Evolutionary conservation across 1,140 invertebrate species (phyloP), one percentile per base, ranked within the genome.

Genomic region (Manduca sexta): DNA sequence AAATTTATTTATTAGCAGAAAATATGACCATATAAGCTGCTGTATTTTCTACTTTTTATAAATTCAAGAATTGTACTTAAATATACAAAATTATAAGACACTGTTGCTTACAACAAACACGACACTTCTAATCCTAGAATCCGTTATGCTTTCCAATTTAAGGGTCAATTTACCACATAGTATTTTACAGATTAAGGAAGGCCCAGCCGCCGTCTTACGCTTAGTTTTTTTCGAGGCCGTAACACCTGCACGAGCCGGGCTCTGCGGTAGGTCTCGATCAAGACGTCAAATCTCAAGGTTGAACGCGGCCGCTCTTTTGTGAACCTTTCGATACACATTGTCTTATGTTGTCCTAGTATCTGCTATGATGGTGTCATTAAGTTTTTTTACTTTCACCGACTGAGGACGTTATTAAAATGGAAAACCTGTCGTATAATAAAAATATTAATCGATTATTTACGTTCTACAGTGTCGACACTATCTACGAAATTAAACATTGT

Each of bases 281-380:
- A 82, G 76, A 84, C 77, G 75, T 84, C 78, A 84, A 84, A 81
- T 73, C 77, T 73, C 79, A 85, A 85, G 79, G 82, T 70, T 80
- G 74, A 39, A 52, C 49, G 52, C 68, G 60, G 66, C 60, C 66
- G 64, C 63, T 57, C 57, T 69, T 74, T 68, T 64, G 60, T 59
- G 52, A 63, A 61, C 61, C 64, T 74, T 74, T 77, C 75, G 74
- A 73, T 78, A 75, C 68, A 73, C 62, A 68, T 72, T 77, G 64
- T 64, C 62, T 66, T 69, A 74, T 61, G 48, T 42, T 31, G 42
- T 56, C 50, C 4, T 26, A 26, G 8, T 26, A 3, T 5, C 21
- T 5, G 21, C 21, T 26, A 26, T 26, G 21, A 26, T 26, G 41
- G 44, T 37, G 52, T 57, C 56, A 61, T 60, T 48, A 56, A 57